phyloP scores from a whole-genome alignment of 2,888 invertebrate species.

The Acleris cristana region DNA sequence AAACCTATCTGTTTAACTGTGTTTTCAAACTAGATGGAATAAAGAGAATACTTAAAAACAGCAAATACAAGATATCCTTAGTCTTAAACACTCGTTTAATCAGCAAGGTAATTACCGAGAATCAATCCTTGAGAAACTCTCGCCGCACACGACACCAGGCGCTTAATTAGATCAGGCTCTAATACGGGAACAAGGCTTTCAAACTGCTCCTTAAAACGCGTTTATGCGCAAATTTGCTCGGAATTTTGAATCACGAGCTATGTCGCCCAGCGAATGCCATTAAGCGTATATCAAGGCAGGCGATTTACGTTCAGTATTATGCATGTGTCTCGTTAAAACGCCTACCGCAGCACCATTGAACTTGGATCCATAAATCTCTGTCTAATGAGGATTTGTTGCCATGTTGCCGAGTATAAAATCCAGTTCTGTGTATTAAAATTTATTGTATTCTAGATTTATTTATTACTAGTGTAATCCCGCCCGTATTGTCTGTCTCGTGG shows the following conservation, averaged over 20 bases:
- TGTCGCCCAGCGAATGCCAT: constrained; percentile 16
- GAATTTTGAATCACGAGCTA: constrained; percentile 22
- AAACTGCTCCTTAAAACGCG: constrained; percentile 19
- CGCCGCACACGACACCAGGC: background rate
- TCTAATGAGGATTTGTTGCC: constrained; percentile 52
- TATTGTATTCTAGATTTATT: constrained; percentile 32
- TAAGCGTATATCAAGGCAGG: constrained; percentile 23
- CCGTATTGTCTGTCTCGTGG: constrained; percentile 14
- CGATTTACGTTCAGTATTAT: constrained; percentile 47
- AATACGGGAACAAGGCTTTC: constrained; percentile 2
- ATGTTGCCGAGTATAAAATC: constrained; percentile 44
- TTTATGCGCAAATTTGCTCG: constrained; percentile 18
- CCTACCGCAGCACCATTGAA: constrained; percentile 43
- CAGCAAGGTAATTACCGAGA: constrained; percentile 8
- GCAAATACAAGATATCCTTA: background rate
- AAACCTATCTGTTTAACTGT: too few species aligned
- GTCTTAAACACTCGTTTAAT: background rate
- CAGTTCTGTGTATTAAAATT: constrained; percentile 33
- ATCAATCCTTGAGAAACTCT: background rate
- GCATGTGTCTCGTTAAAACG: constrained; percentile 47
- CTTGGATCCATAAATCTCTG: constrained; percentile 50
- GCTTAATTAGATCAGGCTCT: constrained; percentile 13
- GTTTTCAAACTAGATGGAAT: too few species aligned
- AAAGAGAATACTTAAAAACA: too few species aligned
- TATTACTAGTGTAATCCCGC: constrained; percentile 20